Evolutionary conservation across 2,797 vertebrate species (phyloP), one percentile per base, ranked within the genome.

Genomic region (Nannoperca obscura): DNA sequence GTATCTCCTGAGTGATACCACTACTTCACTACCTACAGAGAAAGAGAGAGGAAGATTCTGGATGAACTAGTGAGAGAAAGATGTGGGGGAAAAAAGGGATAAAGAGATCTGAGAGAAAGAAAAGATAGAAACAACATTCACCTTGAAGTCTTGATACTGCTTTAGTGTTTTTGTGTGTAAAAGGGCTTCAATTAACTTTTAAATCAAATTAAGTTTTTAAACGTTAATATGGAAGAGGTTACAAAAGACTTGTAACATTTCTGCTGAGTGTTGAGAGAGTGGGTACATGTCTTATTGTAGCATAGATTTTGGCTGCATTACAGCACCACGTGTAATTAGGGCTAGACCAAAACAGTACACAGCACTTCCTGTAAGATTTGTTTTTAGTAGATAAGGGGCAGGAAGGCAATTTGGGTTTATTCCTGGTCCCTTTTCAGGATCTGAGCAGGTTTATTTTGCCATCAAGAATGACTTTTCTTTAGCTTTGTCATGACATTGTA

Each of bases 1-100:
- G 22, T 38, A 17, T 80, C 87, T 86, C 86, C 49, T n/a, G 60
- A 82, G 89, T 85, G 50, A 46, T 20, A 3, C 46, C 24, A 32
- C 53, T 30, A 32, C 53, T 20, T 6, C 5, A n/a, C 27, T 17
- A 46, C 65, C 52, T n/a, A 27, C 49, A 59, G 42, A 72, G 74
- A 64, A 22, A 71, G 20, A 70, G 52, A 66, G 47, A 57, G n/a
- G 54, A 4, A 46, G 47, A 70, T 15, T 49, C 34, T 38, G 40
- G 30, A 47, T 10, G 1, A 34, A 40, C 53, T 62, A 44, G 8
- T n/a, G n/a, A n/a, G n/a, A n/a, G n/a, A n/a, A n/a, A n/a, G n/a
- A n/a, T n/a, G n/a, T n/a, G n/a, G n/a, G n/a, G n/a, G n/a, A n/a
- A n/a, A n/a, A n/a, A n/a, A n/a, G n/a, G n/a, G n/a, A n/a, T n/a